Evolutionary conservation across 1,140 invertebrate genomes (phyloP).

Genomic region (Mycetomoellerius zeteki): DNA sequence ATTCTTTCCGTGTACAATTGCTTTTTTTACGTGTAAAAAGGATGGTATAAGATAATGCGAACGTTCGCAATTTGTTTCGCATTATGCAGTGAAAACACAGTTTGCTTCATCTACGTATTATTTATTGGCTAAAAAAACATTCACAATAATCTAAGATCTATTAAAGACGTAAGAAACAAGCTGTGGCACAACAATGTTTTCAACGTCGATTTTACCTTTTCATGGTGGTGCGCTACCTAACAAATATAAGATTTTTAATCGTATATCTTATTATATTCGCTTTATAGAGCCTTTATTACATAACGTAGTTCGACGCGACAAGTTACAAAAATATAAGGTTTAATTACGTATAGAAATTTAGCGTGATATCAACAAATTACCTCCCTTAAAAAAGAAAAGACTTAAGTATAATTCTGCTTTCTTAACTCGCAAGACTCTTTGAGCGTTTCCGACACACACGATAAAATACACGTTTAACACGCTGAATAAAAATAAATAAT

Average conservation of each 20-base stretch:
- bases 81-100: conserved; percentile 51
- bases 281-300: conserved; percentile 45
- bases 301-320: conserved; percentile 36
- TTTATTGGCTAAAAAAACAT: conserved; percentile 64
- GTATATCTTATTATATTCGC: conserved; percentile 37
- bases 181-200: conserved; percentile 60
- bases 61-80: not conserved
- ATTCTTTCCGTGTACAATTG: no score
- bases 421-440: conserved; percentile 37
- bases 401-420: conserved; percentile 1
- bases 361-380: conserved; percentile 33
- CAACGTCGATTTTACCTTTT: conserved; percentile 22
- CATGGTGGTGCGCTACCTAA: conserved; percentile 21
- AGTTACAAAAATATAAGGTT: conserved; percentile 60
- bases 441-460: conserved; percentile 22
- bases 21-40: not conserved
- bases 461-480: conserved; percentile 38
- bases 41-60: not conserved
- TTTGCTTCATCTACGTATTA: conserved; percentile 48
- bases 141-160: conserved; percentile 58
- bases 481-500: conserved; percentile 58
- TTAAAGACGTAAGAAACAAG: conserved; percentile 60
- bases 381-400: conserved; percentile 29
- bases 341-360: conserved; percentile 49
- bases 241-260: conserved; percentile 37